Evolutionary conservation across 2,797 vertebrate genomes (phyloP).

Genomic region (Smutsia temminckii): DNA sequence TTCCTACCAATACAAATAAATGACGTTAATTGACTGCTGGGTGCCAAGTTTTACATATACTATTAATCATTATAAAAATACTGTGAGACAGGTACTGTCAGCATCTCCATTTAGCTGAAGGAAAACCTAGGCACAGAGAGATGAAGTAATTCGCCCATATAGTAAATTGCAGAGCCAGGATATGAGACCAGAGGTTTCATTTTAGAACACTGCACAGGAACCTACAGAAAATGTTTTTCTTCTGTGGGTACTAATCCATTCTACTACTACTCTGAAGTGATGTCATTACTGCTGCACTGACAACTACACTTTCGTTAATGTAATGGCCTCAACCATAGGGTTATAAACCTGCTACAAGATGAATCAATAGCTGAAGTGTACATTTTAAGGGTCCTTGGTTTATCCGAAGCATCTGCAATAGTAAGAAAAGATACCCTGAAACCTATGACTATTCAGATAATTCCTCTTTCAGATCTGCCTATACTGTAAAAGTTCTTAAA

Average conservation of each 20-base stretch:
- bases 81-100: neutral
- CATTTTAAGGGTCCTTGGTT: neutral
- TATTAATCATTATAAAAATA: neutral
- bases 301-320: neutral
- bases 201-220: neutral
- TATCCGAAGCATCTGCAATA: neutral
- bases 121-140: neutral
- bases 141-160: neutral
- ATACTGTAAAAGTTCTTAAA: neutral
- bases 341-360: neutral
- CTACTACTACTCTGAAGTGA: neutral
- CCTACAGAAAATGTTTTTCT: neutral
- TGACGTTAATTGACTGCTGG: neutral
- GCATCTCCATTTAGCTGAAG: neutral
- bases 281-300: neutral
- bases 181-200: neutral
- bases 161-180: neutral
- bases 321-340: neutral
- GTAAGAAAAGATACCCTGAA: constrained; percentile 6
- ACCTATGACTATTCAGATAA: neutral
- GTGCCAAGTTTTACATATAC: neutral
- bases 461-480: constrained; percentile 15
- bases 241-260: neutral
- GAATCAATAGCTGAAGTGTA: neutral
- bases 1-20: neutral